A percentile compares a stretch with the other conserved stretches of the same genome.
Conservation (phyloP, 2,113 vertebrate species). For the Pica pica region DNA sequence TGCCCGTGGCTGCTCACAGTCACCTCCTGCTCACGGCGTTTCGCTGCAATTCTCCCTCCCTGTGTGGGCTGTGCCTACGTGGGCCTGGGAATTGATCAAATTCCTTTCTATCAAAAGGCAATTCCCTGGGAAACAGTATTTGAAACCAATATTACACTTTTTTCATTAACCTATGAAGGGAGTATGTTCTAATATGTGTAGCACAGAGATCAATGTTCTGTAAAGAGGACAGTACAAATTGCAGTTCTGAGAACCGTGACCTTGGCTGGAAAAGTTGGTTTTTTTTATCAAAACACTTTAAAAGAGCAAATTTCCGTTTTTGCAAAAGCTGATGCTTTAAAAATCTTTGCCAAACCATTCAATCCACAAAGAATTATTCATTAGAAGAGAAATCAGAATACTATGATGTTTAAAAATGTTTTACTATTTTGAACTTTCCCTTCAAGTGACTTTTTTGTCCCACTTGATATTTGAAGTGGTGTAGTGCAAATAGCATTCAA, state of each 20-base stretch:
- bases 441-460: background rate
- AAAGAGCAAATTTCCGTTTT: background rate
- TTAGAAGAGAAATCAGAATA: background rate
- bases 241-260: background rate
- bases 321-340: background rate
- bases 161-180: background rate
- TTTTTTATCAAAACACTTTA: background rate
- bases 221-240: background rate
- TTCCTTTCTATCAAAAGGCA: background rate
- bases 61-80: rapidly evolving
- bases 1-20: background rate
- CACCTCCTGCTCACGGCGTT: rapidly evolving
- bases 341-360: background rate
- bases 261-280: background rate
- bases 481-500: background rate
- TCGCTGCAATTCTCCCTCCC: rapidly evolving
- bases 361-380: background rate
- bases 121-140: background rate
- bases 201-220: background rate
- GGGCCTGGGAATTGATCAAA: background rate
- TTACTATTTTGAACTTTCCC: background rate
- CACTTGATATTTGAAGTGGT: background rate
- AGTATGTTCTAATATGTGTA: background rate
- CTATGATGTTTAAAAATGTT: background rate
- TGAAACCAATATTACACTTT: background rate